Evolutionary conservation across 2,797 vertebrate genomes (phyloP).

Genomic region (Xenops minutus): DNA sequence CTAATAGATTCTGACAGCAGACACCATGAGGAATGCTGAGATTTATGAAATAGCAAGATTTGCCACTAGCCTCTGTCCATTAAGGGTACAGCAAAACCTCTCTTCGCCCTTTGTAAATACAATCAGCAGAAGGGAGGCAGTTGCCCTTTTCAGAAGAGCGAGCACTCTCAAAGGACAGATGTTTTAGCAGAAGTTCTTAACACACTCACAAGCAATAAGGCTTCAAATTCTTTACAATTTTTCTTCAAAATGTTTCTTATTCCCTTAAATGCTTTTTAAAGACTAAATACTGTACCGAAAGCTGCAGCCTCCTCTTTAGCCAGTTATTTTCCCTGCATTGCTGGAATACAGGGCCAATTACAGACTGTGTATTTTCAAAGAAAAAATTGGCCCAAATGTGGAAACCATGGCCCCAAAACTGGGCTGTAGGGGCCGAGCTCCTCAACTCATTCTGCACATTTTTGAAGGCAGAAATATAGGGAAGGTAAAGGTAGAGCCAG

Average conservation of each 20-base stretch:
- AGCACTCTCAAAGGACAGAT: slow-evolving; percentile 15
- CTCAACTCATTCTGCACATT: neutral
- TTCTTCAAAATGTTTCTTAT: neutral
- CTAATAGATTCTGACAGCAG: slow-evolving; percentile 51
- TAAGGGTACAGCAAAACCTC: neutral
- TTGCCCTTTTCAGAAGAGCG: slow-evolving; percentile 42
- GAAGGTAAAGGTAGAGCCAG: neutral
- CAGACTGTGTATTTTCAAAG: neutral
- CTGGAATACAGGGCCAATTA: neutral
- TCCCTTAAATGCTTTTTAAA: neutral
- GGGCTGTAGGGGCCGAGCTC: neutral
- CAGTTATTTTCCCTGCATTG: neutral
- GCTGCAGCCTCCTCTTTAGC: neutral
- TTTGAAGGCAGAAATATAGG: neutral
- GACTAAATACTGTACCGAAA: neutral
- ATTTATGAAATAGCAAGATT: slow-evolving; percentile 54
- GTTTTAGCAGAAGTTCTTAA: slow-evolving; percentile 19
- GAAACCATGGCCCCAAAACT: neutral
- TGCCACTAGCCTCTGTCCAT: slow-evolving; percentile 50
- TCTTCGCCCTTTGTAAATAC: slow-evolving; percentile 35
- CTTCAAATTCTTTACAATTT: neutral
- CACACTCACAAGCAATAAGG: neutral
- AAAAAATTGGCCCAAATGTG: neutral
- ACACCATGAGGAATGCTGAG: neutral
- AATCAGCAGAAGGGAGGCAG: slow-evolving; percentile 30